phyloP scores from a whole-genome alignment of 2,113 vertebrate species.

The Solea senegalensis region DNA sequence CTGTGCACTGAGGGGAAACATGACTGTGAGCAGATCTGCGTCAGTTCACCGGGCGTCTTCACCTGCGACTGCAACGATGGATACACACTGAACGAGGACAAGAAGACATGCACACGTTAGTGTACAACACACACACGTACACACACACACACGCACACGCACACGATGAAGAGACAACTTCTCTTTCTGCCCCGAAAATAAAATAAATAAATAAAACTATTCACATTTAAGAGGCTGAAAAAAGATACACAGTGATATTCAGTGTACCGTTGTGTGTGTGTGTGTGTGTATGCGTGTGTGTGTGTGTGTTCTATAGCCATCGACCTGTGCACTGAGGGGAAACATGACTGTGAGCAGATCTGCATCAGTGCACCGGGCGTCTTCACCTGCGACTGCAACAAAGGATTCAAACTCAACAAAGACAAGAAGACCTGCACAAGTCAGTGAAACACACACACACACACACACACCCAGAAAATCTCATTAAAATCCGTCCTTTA shows the following conservation, averaged over 20 bases:
- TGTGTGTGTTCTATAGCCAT: constrained; percentile 76
- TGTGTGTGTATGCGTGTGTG: constrained; percentile 8
- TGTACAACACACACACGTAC: constrained; percentile 7
- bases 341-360: constrained; percentile 86
- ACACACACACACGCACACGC: background rate
- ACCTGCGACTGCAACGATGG: constrained; percentile 83
- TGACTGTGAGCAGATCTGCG: constrained; percentile 86
- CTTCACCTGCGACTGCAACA: constrained; percentile 83
- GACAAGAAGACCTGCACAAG: constrained; percentile 87
- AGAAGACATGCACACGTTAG: constrained; percentile 86
- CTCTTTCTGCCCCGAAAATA: no score
- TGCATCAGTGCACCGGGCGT: constrained; percentile 82
- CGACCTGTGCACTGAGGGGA: constrained; percentile 83
- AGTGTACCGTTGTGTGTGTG: background rate
- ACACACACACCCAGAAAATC: constrained; percentile 1
- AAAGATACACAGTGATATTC: no score
- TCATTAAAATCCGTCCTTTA: no score
- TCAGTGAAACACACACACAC: constrained; percentile 61
- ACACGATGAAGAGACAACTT: no score
- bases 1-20: constrained; percentile 83
- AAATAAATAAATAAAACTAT: no score
- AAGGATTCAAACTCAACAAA: constrained; percentile 83
- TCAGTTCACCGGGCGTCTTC: constrained; percentile 82
- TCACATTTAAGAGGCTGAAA: no score
- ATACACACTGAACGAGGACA: constrained; percentile 85